Percentiles rank a stretch among this genome's conserved stretches.
phyloP scores from a whole-genome alignment of 2,888 invertebrate genomes.

The Cecidostiba fungosa region DNA sequence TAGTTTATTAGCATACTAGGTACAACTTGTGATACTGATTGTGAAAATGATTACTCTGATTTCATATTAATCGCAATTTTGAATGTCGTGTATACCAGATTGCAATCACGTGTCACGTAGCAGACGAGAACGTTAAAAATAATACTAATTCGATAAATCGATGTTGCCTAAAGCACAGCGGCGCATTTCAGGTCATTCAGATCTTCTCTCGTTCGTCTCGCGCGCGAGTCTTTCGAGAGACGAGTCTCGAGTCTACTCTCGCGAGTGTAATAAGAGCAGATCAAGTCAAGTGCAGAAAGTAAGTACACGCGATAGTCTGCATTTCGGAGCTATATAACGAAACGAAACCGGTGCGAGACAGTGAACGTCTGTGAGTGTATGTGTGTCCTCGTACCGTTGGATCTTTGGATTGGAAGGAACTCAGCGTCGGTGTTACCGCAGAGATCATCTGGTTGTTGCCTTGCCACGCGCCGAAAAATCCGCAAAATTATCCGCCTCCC shows the following conservation, averaged over 20 bases:
- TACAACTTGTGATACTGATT: no score
- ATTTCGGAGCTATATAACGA: neutral
- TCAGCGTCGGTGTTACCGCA: no score
- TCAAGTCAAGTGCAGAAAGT: neutral
- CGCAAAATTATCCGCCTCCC: slow-evolving; percentile 58
- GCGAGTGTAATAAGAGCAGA: neutral
- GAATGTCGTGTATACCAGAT: no score
- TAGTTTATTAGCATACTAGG: no score
- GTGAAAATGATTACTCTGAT: no score
- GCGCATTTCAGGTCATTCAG: neutral
- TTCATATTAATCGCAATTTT: no score
- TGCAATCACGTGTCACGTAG: no score
- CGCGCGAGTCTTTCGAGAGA: no score
- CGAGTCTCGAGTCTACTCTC: neutral
- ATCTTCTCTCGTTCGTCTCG: no score
- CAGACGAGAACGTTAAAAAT: no score
- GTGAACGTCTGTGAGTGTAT: no score
- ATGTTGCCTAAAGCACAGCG: no score
- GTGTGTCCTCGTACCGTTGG: neutral
- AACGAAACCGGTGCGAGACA: neutral
- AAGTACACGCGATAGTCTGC: neutral
- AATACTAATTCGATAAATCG: neutral
- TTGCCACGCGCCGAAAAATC: slow-evolving; percentile 22
- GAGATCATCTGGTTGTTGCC: neutral
- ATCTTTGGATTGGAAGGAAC: neutral